Conservation (phyloP, 2,797 vertebrate species). For the Galagoides demidoff region DNA sequence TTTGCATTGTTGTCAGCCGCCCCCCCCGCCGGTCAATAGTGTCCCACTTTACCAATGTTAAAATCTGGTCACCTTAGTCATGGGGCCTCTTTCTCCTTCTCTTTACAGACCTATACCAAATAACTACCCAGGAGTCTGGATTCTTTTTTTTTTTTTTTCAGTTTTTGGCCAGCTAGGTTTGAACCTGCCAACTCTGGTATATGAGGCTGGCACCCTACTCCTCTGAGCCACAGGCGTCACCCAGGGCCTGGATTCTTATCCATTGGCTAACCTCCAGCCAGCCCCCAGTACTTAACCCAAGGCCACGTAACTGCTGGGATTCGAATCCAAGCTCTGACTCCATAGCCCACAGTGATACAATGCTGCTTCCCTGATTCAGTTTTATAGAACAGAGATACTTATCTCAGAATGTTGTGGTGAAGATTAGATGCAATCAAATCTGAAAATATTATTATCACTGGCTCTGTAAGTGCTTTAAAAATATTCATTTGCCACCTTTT, state of each 20-base stretch:
- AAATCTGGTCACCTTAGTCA: too few relatives aligned
- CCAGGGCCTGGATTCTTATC: background rate
- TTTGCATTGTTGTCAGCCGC: too few relatives aligned
- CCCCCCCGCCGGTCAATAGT: too few relatives aligned
- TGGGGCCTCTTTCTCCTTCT: background rate
- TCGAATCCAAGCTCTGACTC: background rate
- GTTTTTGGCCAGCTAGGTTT: too few relatives aligned
- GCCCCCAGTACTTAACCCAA: background rate
- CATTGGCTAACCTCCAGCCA: background rate
- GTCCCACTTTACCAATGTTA: too few relatives aligned
- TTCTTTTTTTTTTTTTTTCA: background rate
- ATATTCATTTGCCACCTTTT: background rate
- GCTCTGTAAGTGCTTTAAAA: background rate
- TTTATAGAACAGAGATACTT: background rate
- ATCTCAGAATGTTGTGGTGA: background rate
- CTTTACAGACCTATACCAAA: background rate
- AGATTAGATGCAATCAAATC: background rate
- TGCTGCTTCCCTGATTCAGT: background rate
- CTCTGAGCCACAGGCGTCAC: too few relatives aligned
- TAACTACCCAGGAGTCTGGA: background rate
- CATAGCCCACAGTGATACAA: background rate
- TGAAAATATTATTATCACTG: background rate
- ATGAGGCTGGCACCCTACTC: too few relatives aligned
- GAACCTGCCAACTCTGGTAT: too few relatives aligned
- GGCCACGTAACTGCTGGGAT: background rate